These are phyloP conservation scores for Coryphaenoides rupestris DNA, from an alignment of 2,113 vertebrate species.

Conservation along the genomic window DNA sequence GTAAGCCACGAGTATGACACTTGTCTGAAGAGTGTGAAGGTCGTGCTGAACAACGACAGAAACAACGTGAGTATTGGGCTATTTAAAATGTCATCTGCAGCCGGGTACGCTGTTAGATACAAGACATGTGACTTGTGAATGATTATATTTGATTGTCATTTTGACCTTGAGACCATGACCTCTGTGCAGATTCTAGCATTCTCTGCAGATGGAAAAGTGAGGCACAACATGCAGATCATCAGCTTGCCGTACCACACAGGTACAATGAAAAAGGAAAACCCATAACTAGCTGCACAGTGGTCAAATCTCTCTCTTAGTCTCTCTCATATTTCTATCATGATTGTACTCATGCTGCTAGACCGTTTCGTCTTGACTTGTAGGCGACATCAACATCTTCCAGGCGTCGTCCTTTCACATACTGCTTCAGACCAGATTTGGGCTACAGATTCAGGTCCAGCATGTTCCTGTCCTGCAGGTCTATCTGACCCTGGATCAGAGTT, in stretches of 20 bases:
- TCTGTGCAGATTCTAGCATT: constrained; percentile 73
- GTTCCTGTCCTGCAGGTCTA: constrained; percentile 87
- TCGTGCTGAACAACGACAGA: constrained; percentile 76
- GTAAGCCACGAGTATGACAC: constrained; percentile 79
- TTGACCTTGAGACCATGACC: constrained; percentile 6
- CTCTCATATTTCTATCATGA: too few species aligned
- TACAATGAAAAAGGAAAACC: constrained; percentile 44
- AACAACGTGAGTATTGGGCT: constrained; percentile 72
- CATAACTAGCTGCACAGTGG: background rate
- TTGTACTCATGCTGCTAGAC: too few species aligned
- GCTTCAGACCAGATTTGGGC: constrained; percentile 76
- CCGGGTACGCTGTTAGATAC: too few species aligned
- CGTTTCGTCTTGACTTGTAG: constrained; percentile 54
- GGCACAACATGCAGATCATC: constrained; percentile 79
- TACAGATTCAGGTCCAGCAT: constrained; percentile 86
- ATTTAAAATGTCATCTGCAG: background rate
- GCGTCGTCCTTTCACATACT: constrained; percentile 82
- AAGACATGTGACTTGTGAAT: background rate
- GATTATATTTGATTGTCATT: background rate
- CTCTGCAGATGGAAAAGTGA: constrained; percentile 79
- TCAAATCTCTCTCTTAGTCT: too few species aligned
- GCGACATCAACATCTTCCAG: constrained; percentile 80
- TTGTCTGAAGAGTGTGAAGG: constrained; percentile 82
- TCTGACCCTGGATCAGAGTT: constrained; percentile 69
- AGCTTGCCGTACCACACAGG: constrained; percentile 84